These are phyloP conservation scores for Psophia crepitans DNA, from an alignment of 2,113 vertebrate species.

Conservation along the genomic window DNA sequence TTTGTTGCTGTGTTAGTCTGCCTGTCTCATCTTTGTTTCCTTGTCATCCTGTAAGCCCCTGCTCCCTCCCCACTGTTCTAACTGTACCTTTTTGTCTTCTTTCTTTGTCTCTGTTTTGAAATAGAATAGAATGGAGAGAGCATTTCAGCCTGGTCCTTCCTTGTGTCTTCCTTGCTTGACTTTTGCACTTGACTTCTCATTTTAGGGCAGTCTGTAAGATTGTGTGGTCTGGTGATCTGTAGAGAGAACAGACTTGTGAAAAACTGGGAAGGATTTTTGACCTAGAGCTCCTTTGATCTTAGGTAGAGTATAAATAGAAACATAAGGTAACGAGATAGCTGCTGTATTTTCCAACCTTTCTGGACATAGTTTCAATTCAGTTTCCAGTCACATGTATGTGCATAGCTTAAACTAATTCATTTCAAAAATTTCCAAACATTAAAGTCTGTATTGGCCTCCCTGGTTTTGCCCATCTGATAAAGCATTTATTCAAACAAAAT, in stretches of 20 bases:
- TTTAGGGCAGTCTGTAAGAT: background rate
- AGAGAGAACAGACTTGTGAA: background rate
- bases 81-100: background rate
- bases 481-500: background rate
- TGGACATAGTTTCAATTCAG: background rate
- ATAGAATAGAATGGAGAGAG: too few species aligned
- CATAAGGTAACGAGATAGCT: background rate
- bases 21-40: background rate
- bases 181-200: background rate
- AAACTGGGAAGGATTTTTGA: background rate
- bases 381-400: background rate
- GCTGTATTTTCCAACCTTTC: background rate
- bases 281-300: background rate
- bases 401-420: background rate
- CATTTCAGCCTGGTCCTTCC: background rate
- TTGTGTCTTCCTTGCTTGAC: background rate
- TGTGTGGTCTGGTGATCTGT: background rate
- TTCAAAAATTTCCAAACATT: background rate
- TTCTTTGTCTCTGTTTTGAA: background rate
- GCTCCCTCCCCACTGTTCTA: background rate
- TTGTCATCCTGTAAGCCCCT: background rate
- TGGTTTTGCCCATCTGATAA: background rate
- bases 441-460: background rate
- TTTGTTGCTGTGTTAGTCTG: background rate
- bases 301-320: background rate